Conservation (phyloP, 2,888 invertebrate species). For the Marasmarcha lunaedactyla region DNA sequence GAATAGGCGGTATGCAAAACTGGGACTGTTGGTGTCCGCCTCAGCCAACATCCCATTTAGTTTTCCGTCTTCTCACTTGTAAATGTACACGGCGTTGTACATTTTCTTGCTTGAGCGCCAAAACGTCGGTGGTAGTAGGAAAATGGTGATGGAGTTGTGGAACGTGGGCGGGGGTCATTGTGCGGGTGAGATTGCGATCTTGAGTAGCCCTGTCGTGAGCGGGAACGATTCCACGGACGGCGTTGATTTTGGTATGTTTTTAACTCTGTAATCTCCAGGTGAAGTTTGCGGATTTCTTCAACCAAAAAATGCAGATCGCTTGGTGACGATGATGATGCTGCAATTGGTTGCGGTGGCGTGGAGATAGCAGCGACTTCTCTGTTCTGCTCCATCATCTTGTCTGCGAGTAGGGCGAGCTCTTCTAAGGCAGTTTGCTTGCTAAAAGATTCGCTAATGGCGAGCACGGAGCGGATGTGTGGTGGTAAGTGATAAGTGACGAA, state of each 20-base stretch:
- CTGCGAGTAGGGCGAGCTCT: neutral
- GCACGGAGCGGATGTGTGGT: neutral
- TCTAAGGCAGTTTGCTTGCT: neutral
- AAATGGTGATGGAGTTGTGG: neutral
- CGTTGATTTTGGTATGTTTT: neutral
- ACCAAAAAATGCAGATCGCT: neutral
- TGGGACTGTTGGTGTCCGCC: constrained; percentile 8
- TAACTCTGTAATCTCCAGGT: neutral
- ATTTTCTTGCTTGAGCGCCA: constrained; percentile 6
- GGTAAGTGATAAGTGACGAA: neutral
- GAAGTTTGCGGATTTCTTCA: neutral
- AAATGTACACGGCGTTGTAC: constrained; percentile 5
- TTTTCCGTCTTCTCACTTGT: constrained; percentile 1
- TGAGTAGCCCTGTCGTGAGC: neutral
- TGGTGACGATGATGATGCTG: neutral
- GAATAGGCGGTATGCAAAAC: constrained; percentile 10
- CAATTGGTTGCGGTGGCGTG: neutral
- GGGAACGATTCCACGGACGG: neutral
- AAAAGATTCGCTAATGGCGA: neutral
- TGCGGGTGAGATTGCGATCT: neutral
- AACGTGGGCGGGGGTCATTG: neutral
- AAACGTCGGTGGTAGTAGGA: constrained; percentile 13
- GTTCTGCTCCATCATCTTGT: neutral
- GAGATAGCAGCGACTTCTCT: neutral
- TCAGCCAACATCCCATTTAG: constrained; percentile 6